Evolutionary conservation across 2,888 invertebrate species (phyloP), one percentile per base, ranked within the genome.

Genomic region (Chironomus riparius): DNA sequence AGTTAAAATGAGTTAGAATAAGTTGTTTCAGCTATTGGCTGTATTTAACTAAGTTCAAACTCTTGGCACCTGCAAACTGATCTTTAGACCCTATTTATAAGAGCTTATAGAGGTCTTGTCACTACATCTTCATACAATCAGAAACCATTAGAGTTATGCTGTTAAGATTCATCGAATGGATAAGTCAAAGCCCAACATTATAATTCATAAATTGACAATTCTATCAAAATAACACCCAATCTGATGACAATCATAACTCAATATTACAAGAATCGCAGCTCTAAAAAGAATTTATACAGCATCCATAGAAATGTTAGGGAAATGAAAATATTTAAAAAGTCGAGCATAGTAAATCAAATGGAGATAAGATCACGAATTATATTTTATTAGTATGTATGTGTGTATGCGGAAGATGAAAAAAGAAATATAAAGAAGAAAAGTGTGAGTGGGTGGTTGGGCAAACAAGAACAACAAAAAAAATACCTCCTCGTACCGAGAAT

Each of bases 281-380:
- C 38, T n/a, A 38, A 38, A 38, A 38, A 38, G 38, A 38, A 38
- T 10, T 38, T 38, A 1, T 38, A 56, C 56, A 56, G 56, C 56
- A 18, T 56, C 56, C 56, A 56, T 56, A 56, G 56, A 56, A 56
- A 56, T 56, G 56, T 56, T 56, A 56, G 56, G 68, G 76, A 76
- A 76, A 76, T 76, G 76, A 76, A 69, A 76, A 76, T 69, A 76
- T 76, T 76, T 76, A 56, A 69, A 76, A 76, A 76, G 76, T 76
- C 76, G 76, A 76, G 65, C 76, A 69, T 76, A 76, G 76, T 76
- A 76, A 76, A 76, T 76, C 76, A 76, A 76, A 61, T 15, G 56
- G 10, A 76, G 68, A 76, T 69, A 76, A 69, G 38, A 76, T 76
- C 76, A 69, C 69, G 76, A 76, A 76, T 76, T 76, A 76, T 76